These are phyloP conservation scores for Drosophila merina DNA, from an alignment of 2,888 invertebrate genomes.

Conservation along the genomic window DNA sequence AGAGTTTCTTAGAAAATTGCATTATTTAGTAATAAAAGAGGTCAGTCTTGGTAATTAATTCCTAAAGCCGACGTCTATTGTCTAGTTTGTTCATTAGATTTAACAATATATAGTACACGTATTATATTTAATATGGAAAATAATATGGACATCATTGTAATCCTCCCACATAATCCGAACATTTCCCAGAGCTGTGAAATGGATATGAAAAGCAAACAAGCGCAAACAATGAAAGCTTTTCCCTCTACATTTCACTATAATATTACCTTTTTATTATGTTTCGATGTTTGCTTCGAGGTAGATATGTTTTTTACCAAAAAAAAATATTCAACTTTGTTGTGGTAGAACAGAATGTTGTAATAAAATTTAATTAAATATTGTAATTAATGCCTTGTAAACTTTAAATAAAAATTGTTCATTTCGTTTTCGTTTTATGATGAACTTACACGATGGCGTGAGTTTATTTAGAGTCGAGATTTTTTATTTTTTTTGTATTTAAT, in stretches of 20 bases:
- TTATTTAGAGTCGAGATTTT: background rate
- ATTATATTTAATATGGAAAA: too few relatives aligned
- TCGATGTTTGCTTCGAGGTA: too few relatives aligned
- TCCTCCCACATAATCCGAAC: background rate
- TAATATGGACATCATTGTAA: background rate
- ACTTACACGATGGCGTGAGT: too few relatives aligned
- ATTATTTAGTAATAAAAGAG: background rate
- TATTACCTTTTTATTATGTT: background rate
- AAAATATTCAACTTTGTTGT: too few relatives aligned
- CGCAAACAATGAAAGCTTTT: background rate
- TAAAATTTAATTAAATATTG: background rate
- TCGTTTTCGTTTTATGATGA: too few relatives aligned
- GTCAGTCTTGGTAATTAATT: too few relatives aligned
- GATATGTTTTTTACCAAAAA: too few relatives aligned
- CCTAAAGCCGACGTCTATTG: background rate
- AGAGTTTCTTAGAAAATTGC: background rate
- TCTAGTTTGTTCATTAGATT: background rate
- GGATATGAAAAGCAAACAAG: constrained; percentile 4
- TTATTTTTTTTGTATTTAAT: constrained; percentile 15
- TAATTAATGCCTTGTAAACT: background rate
- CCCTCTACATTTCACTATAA: background rate
- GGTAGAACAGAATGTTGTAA: too few relatives aligned
- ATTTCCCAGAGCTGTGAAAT: background rate
- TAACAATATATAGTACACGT: background rate
- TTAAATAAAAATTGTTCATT: background rate